Conservation (phyloP, 2,888 invertebrate genomes). For the Caenorhabditis japonica region DNA sequence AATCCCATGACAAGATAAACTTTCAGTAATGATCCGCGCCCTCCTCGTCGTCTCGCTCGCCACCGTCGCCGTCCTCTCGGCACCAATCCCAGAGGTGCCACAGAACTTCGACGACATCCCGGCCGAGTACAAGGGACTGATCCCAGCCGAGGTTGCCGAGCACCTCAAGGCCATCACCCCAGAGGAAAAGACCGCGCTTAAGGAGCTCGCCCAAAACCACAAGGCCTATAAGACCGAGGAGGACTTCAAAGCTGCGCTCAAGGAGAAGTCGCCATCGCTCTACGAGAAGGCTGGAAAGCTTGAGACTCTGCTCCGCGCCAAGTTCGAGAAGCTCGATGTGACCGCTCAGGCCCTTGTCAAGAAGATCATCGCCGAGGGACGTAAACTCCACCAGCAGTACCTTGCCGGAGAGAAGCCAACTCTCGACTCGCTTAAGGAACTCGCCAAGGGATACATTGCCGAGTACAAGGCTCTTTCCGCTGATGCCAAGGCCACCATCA, state of each 20-base stretch:
- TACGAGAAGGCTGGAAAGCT: conserved; percentile 69
- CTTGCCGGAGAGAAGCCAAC: conserved; percentile 71
- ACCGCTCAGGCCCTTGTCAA: conserved; percentile 72
- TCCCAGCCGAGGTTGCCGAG: conserved; percentile 72
- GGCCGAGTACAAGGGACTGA: conserved; percentile 70
- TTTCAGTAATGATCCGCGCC: conserved; percentile 57
- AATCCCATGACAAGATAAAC: not conserved
- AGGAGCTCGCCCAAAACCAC: conserved; percentile 70
- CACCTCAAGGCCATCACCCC: conserved; percentile 73
- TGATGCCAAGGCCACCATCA: conserved; percentile 70
- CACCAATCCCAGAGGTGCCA: conserved; percentile 63
- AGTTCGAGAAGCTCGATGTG: conserved; percentile 64
- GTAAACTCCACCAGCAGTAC: conserved; percentile 66
- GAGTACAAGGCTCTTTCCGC: conserved; percentile 68
- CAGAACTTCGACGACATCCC: conserved; percentile 70
- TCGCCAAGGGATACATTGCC: conserved; percentile 55
- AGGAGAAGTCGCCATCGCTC: conserved; percentile 71
- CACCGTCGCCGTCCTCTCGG: conserved; percentile 57
- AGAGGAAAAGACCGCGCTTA: conserved; percentile 71
- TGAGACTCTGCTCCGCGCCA: conserved; percentile 60
- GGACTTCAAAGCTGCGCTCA: conserved; percentile 68
- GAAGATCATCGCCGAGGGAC: conserved; percentile 67
- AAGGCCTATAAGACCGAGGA: conserved; percentile 64
- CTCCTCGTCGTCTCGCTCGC: conserved; percentile 55
- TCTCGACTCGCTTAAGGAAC: conserved; percentile 63